Base-by-base conservation (phyloP, 1,140 invertebrate species). In the Magallana gigas region DNA sequence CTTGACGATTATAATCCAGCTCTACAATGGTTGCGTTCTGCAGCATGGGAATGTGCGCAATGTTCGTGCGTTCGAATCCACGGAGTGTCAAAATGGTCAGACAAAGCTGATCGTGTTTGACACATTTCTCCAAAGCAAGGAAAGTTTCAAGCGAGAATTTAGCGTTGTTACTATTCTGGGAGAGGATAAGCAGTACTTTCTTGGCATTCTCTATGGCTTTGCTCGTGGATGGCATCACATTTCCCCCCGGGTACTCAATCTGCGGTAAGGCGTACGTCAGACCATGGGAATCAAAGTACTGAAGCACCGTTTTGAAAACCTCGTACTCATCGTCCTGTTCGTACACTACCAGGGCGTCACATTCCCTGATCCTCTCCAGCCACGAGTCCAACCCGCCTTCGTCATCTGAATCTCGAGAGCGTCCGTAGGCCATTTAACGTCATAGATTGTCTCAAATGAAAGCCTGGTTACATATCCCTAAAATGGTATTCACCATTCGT, bases 161-260 rank as follows among this genome's bases (percentile, higher is more conserved):
- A 36, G 68, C 84, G 29, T 68, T 85, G 8, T 71, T 82, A 81
- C 59, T 16, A 14, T 88, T 14, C 36, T 76, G 23, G 56, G 87
- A 88, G 8, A 88, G 14, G 11, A 88, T 88, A 14, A 88, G 68
- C 16, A 88, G 58, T 7, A 82, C 71, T 85, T 85, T 88, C 60
- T 82, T 84, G 36, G 83, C 62, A 36, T 85, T 59, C 56, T 85
- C 71, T n/a, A 88, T 85, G 59, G 57, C 71, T 81, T 48, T 36
- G 7, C 64, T 81, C 29, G 84, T 84, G 5, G 76, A 23, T 7
- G 16, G 68, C 16, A 88, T 23, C 57, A 29, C 56, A 58, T 11
- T 16, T 23, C 23, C 48, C 9, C 87, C 84, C 29, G 62, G 62
- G 56, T 76, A 59, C 8, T 88, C 12, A 2, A 18, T 64, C 57